Evolutionary conservation across 2,888 invertebrate species (phyloP), one percentile per base, ranked within the genome.

Genomic region (Conus canariensis): DNA sequence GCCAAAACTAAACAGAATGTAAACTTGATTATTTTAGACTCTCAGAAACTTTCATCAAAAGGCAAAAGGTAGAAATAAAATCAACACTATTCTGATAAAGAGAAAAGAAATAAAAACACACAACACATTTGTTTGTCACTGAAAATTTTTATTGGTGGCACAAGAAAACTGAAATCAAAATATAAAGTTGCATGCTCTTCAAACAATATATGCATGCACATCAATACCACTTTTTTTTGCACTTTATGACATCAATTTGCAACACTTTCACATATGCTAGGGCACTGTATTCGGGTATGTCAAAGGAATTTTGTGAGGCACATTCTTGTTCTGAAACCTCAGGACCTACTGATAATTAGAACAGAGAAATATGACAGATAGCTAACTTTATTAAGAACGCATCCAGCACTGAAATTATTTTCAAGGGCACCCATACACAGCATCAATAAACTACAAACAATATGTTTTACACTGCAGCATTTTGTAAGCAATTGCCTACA

Each of bases 81-180:
- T 10, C 10, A 45, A 25, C 4, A 45, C 25, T 14, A 30, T 12
- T 45, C 5, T 77, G 25, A 77, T 10, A 10, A 80, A 80, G 12
- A 12, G 12, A 80, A 80, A 80, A 80, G 77, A 30, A 30, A 30
- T 80, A 80, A 80, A 74, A 74, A 80, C 77, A 83, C 82, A 83
- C 58, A 9, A 83, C 82, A 83, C 82, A 83, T 83, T 56, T 83
- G 58, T 83, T 19, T 22, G 58, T 83, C 82, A 56, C 82, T 58
- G 82, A 83, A 83, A 45, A 56, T 25, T 25, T 83, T 83, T 83
- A 83, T 83, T 83, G 56, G 14, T 80, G 80, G 80, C 80, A 83
- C 56, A 83, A 83, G 8, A 83, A 83, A 83, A 83, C 12, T 56
- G 16, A 56, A 83, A 80, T 83, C 22, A 83, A 83, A 56, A 83